These are phyloP conservation scores for Heliothis virescens DNA, from an alignment of 1,140 invertebrate species.

Conservation along the genomic window DNA sequence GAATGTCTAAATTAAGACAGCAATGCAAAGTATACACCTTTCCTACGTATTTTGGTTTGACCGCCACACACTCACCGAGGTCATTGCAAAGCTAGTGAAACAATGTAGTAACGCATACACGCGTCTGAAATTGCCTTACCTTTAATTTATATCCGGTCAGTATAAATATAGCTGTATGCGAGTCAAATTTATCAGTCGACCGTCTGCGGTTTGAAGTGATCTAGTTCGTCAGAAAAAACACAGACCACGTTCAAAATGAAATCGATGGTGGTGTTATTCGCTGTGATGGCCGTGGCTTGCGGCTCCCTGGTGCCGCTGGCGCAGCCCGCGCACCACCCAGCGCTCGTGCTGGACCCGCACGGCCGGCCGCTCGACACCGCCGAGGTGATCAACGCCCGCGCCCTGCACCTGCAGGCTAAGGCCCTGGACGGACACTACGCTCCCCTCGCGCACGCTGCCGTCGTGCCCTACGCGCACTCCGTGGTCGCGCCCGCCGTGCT, in stretches of 20 bases:
- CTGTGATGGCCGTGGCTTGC: conserved; percentile 64
- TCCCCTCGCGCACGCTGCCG: conserved; percentile 55
- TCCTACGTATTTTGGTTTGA: conserved; percentile 51
- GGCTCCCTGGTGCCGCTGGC: conserved; percentile 70
- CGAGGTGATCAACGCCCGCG: conserved; percentile 76
- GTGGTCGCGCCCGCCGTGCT: conserved; percentile 67
- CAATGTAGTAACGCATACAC: conserved; percentile 76
- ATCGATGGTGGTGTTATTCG: conserved; percentile 86
- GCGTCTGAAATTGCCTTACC: conserved; percentile 78
- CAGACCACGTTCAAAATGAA: conserved; percentile 84
- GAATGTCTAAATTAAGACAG: not conserved
- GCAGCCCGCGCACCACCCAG: conserved; percentile 75
- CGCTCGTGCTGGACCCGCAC: conserved; percentile 75
- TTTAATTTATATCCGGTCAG: conserved; percentile 82
- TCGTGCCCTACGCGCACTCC: conserved; percentile 62
- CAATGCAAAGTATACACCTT: not conserved
- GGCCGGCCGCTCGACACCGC: conserved; percentile 78
- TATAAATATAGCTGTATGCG: conserved; percentile 78
- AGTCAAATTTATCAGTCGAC: conserved; percentile 75
- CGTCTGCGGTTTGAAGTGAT: conserved; percentile 77
- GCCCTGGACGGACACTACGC: conserved; percentile 66
- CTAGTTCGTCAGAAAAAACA: conserved; percentile 69
- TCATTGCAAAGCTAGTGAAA: conserved; percentile 75
- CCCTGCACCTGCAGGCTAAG: conserved; percentile 74
- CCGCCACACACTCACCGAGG: conserved; percentile 75